Evolutionary conservation across 2,888 invertebrate genomes (phyloP).

Genomic region (Xestia ashworthii): DNA sequence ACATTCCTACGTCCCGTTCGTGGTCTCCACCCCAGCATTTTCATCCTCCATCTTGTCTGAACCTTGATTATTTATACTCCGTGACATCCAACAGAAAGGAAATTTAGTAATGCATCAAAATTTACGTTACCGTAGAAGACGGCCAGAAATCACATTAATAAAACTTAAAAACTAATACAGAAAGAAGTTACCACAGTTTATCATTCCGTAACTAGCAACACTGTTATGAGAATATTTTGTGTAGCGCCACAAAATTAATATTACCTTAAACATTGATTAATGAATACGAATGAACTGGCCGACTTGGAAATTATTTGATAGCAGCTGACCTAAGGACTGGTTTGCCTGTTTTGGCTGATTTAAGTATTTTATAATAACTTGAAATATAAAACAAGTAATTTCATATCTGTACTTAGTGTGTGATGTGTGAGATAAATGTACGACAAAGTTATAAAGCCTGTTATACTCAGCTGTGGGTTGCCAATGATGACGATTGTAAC

Average conservation of each 20-base stretch:
- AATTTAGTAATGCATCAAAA: background rate
- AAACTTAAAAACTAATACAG: slow-evolving; percentile 40
- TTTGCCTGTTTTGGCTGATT: slow-evolving; percentile 5
- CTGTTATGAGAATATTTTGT: slow-evolving; percentile 43
- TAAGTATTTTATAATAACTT: background rate
- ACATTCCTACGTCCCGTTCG: no score
- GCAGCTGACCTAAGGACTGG: slow-evolving; percentile 29
- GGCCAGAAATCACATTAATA: slow-evolving; percentile 25
- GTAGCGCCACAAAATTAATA: slow-evolving; percentile 58
- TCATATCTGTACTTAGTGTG: background rate
- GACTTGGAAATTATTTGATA: slow-evolving; percentile 53
- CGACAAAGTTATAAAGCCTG: no score
- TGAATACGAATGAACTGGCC: slow-evolving; percentile 39
- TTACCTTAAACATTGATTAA: slow-evolving; percentile 65
- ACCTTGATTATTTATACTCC: no score
- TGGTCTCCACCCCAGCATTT: no score
- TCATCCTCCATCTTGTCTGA: no score
- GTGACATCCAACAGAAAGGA: background rate
- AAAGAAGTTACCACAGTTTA: slow-evolving; percentile 30
- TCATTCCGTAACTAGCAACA: slow-evolving; percentile 43
- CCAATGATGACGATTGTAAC: no score
- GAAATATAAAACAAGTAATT: background rate
- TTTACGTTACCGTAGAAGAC: background rate
- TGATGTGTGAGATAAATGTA: no score
- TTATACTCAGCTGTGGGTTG: no score